These are phyloP conservation scores for Germaria angustata DNA, from an alignment of 2,888 invertebrate species.

Conservation along the genomic window DNA sequence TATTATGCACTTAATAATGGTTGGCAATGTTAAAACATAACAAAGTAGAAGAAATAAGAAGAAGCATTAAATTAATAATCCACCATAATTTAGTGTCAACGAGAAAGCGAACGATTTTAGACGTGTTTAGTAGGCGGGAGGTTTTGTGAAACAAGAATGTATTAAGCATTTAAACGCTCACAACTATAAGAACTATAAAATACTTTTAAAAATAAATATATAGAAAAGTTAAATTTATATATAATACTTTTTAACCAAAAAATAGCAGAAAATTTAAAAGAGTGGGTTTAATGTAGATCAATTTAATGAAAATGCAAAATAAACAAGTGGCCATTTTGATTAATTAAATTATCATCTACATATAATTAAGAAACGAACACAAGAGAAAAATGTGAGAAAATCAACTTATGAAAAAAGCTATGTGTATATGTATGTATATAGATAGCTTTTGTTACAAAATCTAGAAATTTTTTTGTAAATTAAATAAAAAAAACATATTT, in stretches of 20 bases:
- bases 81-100: slow-evolving; percentile 69
- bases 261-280: background rate
- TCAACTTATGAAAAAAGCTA: slow-evolving; percentile 61
- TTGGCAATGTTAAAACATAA: background rate
- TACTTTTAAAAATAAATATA: background rate
- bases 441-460: slow-evolving; percentile 37
- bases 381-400: slow-evolving; percentile 37
- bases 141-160: slow-evolving; percentile 15
- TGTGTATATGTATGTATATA: too few species aligned
- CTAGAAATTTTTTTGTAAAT: slow-evolving; percentile 13
- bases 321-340: slow-evolving; percentile 69
- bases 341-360: slow-evolving; percentile 50
- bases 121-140: slow-evolving; percentile 58
- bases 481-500: background rate
- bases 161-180: slow-evolving; percentile 14
- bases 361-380: slow-evolving; percentile 58
- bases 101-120: slow-evolving; percentile 71
- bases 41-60: slow-evolving; percentile 44
- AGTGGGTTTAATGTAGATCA: background rate
- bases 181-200: background rate
- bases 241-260: background rate
- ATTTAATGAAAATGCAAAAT: background rate
- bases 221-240: slow-evolving; percentile 10
- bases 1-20: background rate
- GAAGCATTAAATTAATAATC: slow-evolving; percentile 4